These are phyloP conservation scores for Melieria crassipennis DNA, from an alignment of 2,888 invertebrate species.

Conservation along the genomic window DNA sequence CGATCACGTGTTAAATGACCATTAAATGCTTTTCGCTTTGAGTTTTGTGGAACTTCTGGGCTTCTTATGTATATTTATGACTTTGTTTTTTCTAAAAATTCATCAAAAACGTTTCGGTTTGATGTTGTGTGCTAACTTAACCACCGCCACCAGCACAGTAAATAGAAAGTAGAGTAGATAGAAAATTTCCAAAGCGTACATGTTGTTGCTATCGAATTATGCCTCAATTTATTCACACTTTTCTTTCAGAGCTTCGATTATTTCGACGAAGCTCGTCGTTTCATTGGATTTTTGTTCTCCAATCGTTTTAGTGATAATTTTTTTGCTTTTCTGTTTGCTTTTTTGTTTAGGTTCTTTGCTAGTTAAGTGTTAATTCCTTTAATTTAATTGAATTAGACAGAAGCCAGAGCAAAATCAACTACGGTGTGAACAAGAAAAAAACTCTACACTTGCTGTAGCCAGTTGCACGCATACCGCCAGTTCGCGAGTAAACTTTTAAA, in stretches of 20 bases:
- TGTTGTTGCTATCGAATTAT: not conserved
- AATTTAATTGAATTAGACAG: not conserved
- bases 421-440: constrained; percentile 10
- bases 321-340: constrained; percentile 4
- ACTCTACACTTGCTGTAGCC: constrained; percentile 59
- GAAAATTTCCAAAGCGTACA: constrained; percentile 24
- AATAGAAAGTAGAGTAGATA: constrained; percentile 17
- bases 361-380: not conserved
- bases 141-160: constrained; percentile 17
- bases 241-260: not conserved
- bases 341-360: not conserved
- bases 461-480: constrained; percentile 60
- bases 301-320: not conserved
- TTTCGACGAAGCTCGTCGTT: not conserved
- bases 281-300: not conserved
- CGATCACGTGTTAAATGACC: too few relatives aligned
- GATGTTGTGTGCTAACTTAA: constrained; percentile 6
- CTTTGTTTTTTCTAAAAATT: too few relatives aligned
- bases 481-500: constrained; percentile 56
- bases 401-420: too few relatives aligned
- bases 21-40: too few relatives aligned
- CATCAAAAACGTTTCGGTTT: too few relatives aligned
- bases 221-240: not conserved
- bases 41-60: too few relatives aligned
- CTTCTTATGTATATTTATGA: too few relatives aligned